phyloP scores from a whole-genome alignment of 2,888 invertebrate species.

The Drosophila incognita region DNA sequence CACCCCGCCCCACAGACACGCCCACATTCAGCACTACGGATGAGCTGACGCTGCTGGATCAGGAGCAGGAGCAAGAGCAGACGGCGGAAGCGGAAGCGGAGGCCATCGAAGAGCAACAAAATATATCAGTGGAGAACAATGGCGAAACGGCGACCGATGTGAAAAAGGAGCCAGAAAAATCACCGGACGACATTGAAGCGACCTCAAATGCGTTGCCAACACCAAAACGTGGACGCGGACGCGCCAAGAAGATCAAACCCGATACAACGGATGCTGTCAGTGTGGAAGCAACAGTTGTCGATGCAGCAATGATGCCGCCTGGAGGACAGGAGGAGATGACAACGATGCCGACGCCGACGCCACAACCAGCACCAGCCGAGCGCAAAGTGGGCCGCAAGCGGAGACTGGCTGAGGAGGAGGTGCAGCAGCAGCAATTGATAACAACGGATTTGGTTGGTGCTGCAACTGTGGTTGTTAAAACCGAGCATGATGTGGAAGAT shows the following conservation, averaged over 20 bases:
- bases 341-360: conserved; percentile 20
- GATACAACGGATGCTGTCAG: conserved; percentile 39
- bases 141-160: conserved; percentile 32
- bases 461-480: conserved; percentile 47
- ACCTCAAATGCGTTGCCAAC: conserved; percentile 20
- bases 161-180: conserved; percentile 62
- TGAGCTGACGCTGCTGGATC: conserved; percentile 16
- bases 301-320: conserved; percentile 6
- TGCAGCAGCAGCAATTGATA: conserved; percentile 25
- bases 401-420: conserved; percentile 62
- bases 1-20: conserved; percentile 68
- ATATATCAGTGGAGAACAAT: conserved; percentile 10
- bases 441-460: conserved; percentile 25
- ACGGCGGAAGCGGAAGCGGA: neutral
- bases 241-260: conserved; percentile 69
- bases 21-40: conserved; percentile 19
- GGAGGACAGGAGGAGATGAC: conserved; percentile 19
- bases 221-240: conserved; percentile 76
- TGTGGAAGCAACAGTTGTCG: conserved; percentile 3
- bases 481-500: conserved; percentile 63
- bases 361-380: conserved; percentile 43
- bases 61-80: neutral
- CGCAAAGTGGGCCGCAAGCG: conserved; percentile 75
- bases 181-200: conserved; percentile 6
- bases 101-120: conserved; percentile 3